Evolutionary conservation across 2,113 vertebrate species (phyloP), one percentile per base, ranked within the genome.

Genomic region (Larimichthys crocea): DNA sequence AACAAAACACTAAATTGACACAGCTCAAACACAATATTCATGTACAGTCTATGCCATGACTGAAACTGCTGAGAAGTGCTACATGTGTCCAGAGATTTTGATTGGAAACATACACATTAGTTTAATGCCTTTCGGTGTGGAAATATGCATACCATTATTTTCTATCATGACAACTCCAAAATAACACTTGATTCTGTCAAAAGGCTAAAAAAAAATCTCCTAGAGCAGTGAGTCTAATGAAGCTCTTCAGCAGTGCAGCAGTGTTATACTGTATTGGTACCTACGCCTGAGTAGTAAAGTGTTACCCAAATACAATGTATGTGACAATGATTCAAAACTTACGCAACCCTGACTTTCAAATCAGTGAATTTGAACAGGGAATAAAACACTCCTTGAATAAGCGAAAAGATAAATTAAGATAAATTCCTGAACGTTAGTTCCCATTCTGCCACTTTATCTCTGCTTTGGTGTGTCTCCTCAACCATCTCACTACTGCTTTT

Each of bases 391-490:
- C 14, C 44, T n/a, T 22, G 29, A 66, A 63, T 69, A 59, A 64
- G 44, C 20, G 3, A 63, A 73, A 56, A 73, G 49, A 63, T 72
- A 55, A 68, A 72, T 71, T 9, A 62, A 61, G 22, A 68, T 62
- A 24, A 40, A 68, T 74, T 63, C 31, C 20, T 44, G 8, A 74
- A 35, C 2, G 0, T 22, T 26, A 29, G 17, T n/a, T 62, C 40
- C 24, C 40, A 35, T 57, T 66, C 78, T 65, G 57, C 63, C 19
- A 74, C 19, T 79, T 70, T 62, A 73, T 69, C 76, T 68, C 55
- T 42, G 57, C 55, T 67, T 57, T 60, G 42, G 10, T 17, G 55
- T 46, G 55, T 77, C 63, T n/a, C 52, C 19, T 61, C 26, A 65
- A 42, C 66, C 60, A 40, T 16, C 10, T 60, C 53, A 40, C n/a